Base-by-base conservation (phyloP, 2,113 vertebrate species). In the Pelmatolapia mariae region DNA sequence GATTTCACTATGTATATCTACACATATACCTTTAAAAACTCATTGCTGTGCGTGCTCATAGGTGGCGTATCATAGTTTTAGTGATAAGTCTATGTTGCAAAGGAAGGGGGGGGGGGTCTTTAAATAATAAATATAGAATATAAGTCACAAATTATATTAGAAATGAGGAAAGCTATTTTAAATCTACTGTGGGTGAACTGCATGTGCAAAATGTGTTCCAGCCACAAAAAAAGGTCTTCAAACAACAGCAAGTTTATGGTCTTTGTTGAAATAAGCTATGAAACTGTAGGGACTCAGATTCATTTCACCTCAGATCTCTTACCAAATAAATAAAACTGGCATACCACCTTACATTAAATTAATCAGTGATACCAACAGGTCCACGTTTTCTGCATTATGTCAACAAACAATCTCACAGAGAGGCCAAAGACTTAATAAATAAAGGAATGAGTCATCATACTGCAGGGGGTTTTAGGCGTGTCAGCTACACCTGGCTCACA, bases 401-500 rank as follows among this genome's bases (percentile, higher is more conserved):
- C 80, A 53, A 87, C 82, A 87, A 83, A 89, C 31, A 63, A 92
- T 94, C 89, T 94, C 92, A 94, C 81, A 91, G 90, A 95, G 93
- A 95, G 93, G 95, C 94, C 9, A 87, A 59, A 61, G 24, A 86
- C 83, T 82, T 91, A 95, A 96, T 96, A 96, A 96, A 95, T 95
- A 95, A 82, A 83, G 43, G 59, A 81, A 52, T 22, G 82, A 61
- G 45, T 66, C 52, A 59, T 85, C 31, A 36, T 22, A 53, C 78
- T 86, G 82, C 81, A 82, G 71, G 5, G 7, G 33, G 40, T 40
- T 50, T 16, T 66, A 66, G 57, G 50, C 3, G 26, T 26, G 68
- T 22, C 4, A 8, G 91, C 89, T 95, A 98, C 91, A 98, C 98
- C 92, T 98, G 98, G 94, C 97, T 98, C 87, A 98, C 96, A 56